Percentiles rank a stretch among this genome's conserved stretches.
These are phyloP conservation scores for Leucozona laternaria DNA, from an alignment of 2,888 invertebrate species.

Conservation along the genomic window DNA sequence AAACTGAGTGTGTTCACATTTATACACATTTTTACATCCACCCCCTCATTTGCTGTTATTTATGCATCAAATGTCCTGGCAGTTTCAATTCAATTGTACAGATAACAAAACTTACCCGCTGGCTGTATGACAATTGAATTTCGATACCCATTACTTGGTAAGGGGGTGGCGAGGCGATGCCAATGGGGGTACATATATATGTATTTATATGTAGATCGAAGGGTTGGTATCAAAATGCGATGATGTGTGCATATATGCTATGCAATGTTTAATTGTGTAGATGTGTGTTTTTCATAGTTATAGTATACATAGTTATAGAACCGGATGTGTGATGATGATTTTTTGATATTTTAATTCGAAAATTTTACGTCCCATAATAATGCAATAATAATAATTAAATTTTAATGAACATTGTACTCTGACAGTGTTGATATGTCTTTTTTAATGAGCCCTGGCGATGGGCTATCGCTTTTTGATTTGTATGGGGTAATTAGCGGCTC, in stretches of 20 bases:
- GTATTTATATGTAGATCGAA: background rate
- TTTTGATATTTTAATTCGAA: slow-evolving; percentile 72
- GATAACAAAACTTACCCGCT: slow-evolving; percentile 73
- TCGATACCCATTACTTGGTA: slow-evolving; percentile 69
- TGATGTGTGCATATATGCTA: background rate
- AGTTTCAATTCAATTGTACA: slow-evolving; percentile 70
- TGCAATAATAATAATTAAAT: slow-evolving; percentile 71
- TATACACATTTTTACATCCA: slow-evolving; percentile 25
- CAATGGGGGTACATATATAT: background rate
- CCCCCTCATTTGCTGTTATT: slow-evolving; percentile 46
- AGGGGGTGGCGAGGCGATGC: background rate
- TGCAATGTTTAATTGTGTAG: background rate
- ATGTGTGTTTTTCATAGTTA: background rate
- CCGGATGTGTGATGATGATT: slow-evolving; percentile 43
- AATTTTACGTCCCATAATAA: slow-evolving; percentile 64
- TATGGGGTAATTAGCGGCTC: slow-evolving; percentile 57
- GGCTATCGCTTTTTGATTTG: slow-evolving; percentile 68
- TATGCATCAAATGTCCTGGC: slow-evolving; percentile 63
- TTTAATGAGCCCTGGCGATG: slow-evolving; percentile 54
- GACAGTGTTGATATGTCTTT: slow-evolving; percentile 70
- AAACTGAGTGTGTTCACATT: slow-evolving; percentile 5
- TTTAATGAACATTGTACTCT: slow-evolving; percentile 72
- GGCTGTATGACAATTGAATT: slow-evolving; percentile 76
- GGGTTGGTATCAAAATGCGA: no score
- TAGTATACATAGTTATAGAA: background rate